Conservation (phyloP, 2,888 invertebrate genomes). For the Drosophila infuscata region DNA sequence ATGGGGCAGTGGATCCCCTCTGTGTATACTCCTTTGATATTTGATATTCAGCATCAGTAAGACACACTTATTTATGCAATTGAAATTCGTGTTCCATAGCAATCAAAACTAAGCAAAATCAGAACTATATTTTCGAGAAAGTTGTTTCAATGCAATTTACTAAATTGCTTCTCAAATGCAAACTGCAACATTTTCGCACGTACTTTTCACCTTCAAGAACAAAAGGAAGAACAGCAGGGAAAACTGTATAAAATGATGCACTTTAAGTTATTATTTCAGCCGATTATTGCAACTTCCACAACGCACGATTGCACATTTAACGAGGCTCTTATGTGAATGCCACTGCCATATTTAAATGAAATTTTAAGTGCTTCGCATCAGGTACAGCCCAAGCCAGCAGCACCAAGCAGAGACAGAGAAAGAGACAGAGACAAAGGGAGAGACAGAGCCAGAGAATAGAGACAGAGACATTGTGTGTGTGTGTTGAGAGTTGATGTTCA, state of each 20-base stretch:
- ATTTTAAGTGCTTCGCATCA: slow-evolving; percentile 68
- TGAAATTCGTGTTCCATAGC: slow-evolving; percentile 9
- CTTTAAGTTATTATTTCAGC: slow-evolving; percentile 75
- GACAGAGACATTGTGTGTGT: not conserved
- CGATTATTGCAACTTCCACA: slow-evolving; percentile 73
- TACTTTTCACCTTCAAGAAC: slow-evolving; percentile 31
- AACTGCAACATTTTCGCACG: slow-evolving; percentile 57
- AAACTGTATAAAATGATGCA: slow-evolving; percentile 72
- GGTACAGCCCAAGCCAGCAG: slow-evolving; percentile 27
- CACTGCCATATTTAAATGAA: slow-evolving; percentile 71
- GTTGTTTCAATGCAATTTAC: slow-evolving; percentile 38
- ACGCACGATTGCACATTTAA: slow-evolving; percentile 75
- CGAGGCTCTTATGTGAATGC: slow-evolving; percentile 55
- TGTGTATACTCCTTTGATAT: not conserved
- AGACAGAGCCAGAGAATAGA: slow-evolving; percentile 5
- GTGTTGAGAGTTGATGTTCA: slow-evolving; percentile 21
- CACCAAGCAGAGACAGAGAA: slow-evolving; percentile 10
- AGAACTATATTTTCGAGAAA: slow-evolving; percentile 14
- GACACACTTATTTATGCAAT: not conserved
- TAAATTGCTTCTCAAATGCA: slow-evolving; percentile 42
- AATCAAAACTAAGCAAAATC: slow-evolving; percentile 10
- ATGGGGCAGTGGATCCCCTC: not conserved
- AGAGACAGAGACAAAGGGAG: slow-evolving; percentile 1
- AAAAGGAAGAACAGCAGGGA: slow-evolving; percentile 12
- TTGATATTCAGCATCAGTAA: not conserved